Evolutionary conservation across 2,888 invertebrate species (phyloP).

Genomic region (Brenthis ino): DNA sequence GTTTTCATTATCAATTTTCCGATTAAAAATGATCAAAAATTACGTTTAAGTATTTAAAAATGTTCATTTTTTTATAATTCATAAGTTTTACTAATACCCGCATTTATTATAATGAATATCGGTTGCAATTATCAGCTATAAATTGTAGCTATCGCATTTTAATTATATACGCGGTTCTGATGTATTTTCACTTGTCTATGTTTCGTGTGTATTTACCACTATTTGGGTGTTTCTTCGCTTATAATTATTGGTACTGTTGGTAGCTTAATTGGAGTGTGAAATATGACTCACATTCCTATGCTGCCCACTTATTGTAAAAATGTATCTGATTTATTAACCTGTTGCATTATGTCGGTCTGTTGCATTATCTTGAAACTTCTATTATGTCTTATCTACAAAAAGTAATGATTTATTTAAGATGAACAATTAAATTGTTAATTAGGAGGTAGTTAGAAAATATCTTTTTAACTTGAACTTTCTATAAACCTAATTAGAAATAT

Average conservation of each 20-base stretch:
- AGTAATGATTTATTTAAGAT: slow-evolving; percentile 14
- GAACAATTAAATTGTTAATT: neutral
- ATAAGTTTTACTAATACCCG: slow-evolving; percentile 65
- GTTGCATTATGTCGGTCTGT: slow-evolving; percentile 37
- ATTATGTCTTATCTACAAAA: slow-evolving; percentile 8
- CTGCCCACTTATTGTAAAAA: slow-evolving; percentile 70
- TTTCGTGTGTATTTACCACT: slow-evolving; percentile 69
- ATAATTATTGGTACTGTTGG: slow-evolving; percentile 74
- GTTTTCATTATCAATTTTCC: slow-evolving; percentile 58
- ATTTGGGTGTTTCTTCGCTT: slow-evolving; percentile 71
- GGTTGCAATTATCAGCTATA: slow-evolving; percentile 42
- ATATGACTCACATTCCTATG: slow-evolving; percentile 69
- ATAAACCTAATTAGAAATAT: neutral
- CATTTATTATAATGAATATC: slow-evolving; percentile 46
- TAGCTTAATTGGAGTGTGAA: slow-evolving; percentile 80
- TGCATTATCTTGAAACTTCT: slow-evolving; percentile 33
- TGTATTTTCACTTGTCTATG: slow-evolving; percentile 67
- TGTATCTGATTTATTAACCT: slow-evolving; percentile 58
- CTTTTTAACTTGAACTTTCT: neutral
- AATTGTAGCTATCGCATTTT: slow-evolving; percentile 45
- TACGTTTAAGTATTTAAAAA: slow-evolving; percentile 35
- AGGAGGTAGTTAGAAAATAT: slow-evolving; percentile 1
- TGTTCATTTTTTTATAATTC: slow-evolving; percentile 35
- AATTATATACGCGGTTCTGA: slow-evolving; percentile 37
- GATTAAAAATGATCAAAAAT: slow-evolving; percentile 44